These are phyloP conservation scores for Vulpes ferrilata DNA, from an alignment of 2,113 vertebrate species.

Conservation along the genomic window DNA sequence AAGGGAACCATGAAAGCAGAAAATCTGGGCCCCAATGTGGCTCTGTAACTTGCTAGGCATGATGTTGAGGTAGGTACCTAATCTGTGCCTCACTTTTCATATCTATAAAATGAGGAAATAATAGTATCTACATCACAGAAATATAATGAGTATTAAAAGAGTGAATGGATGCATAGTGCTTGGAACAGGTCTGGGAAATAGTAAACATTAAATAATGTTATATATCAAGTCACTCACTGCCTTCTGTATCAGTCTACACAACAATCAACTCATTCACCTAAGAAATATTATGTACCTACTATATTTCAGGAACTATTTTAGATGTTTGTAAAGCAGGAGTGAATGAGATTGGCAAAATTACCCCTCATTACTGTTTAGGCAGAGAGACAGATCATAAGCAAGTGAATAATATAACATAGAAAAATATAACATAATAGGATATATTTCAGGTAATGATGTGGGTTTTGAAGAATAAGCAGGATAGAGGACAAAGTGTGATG, in stretches of 20 bases:
- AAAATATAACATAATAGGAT: background rate
- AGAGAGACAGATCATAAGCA: background rate
- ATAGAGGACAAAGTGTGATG: background rate
- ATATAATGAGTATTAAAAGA: background rate
- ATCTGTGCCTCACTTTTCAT: background rate
- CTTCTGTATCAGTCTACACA: background rate
- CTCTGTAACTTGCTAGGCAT: background rate
- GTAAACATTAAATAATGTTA: background rate
- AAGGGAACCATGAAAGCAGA: background rate
- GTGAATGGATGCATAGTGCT: background rate
- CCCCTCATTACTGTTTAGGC: background rate
- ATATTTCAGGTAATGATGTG: background rate
- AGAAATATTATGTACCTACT: background rate
- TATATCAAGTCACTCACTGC: background rate
- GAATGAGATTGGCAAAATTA: background rate
- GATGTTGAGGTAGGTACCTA: background rate
- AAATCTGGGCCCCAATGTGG: background rate
- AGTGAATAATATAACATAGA: background rate
- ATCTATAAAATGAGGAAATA: background rate
- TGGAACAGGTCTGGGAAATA: background rate
- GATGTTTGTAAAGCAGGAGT: background rate
- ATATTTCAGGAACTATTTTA: background rate
- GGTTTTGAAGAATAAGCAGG: background rate
- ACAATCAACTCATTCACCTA: background rate
- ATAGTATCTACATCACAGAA: background rate